A percentile compares a stretch with the other conserved stretches of the same genome.
These are phyloP conservation scores for Eupleurogrammus muticus DNA, from an alignment of 2,797 vertebrate genomes.

Conservation along the genomic window DNA sequence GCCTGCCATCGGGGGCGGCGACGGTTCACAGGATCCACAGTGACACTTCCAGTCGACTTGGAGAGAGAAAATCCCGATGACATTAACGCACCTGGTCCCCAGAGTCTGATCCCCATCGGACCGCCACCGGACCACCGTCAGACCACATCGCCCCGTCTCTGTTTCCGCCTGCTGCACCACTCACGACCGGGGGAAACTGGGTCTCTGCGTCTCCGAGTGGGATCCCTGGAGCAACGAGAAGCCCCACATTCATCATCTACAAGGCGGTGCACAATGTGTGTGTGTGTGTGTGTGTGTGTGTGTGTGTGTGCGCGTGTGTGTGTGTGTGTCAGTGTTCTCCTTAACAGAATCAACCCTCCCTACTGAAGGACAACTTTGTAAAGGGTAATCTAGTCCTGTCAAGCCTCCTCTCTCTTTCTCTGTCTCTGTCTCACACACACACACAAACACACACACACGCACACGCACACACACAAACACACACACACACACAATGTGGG, in stretches of 20 bases:
- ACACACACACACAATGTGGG: conserved; percentile 39
- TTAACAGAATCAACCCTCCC: conserved; percentile 52
- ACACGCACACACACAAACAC: conserved; percentile 21
- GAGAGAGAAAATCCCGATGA: conserved; percentile 34
- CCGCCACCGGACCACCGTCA: conserved; percentile 68
- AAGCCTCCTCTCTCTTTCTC: conserved; percentile 39
- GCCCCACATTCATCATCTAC: conserved; percentile 72
- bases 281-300: conserved; percentile 33
- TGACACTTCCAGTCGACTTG: conserved; percentile 36
- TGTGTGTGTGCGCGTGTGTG: conserved; percentile 16
- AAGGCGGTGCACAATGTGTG: conserved; percentile 61
- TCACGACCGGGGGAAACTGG: conserved; percentile 56
- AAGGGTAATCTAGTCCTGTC: conserved; percentile 66
- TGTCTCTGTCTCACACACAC: conserved; percentile 16
- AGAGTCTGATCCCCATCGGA: conserved; percentile 59
- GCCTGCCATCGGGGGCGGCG: conserved; percentile 47
- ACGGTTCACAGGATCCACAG: conserved; percentile 50
- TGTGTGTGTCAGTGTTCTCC: conserved; percentile 30
- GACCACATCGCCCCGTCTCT: conserved; percentile 65
- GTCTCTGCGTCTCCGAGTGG: conserved; percentile 67
- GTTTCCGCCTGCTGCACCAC: conserved; percentile 36
- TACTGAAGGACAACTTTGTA: conserved; percentile 61
- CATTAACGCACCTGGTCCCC: conserved; percentile 35
- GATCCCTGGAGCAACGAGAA: conserved; percentile 66
- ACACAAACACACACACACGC: conserved; percentile 28